phyloP scores from a whole-genome alignment of 2,113 vertebrate species.

The Desmodus rotundus region DNA sequence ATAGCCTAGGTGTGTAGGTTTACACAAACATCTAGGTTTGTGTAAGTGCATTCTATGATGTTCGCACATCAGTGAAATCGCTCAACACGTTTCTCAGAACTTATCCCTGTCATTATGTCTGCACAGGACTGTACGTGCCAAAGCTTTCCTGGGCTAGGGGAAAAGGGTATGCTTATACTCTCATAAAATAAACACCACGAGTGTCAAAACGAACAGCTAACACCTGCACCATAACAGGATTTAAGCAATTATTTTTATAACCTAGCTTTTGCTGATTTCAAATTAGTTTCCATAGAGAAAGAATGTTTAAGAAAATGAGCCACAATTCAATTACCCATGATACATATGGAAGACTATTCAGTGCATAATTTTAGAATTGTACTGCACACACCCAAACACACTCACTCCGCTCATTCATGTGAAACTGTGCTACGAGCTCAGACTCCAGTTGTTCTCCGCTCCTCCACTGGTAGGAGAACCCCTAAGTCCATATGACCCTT shows the following conservation, averaged over 20 bases:
- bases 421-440: not conserved
- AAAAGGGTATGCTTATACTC: not conserved
- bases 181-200: not conserved
- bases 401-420: not conserved
- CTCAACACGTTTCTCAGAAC: not conserved
- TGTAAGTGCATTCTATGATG: not conserved
- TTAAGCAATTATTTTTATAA: not conserved
- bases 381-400: not conserved
- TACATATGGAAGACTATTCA: not conserved
- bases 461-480: not conserved
- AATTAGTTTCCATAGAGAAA: not conserved
- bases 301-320: not conserved
- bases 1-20: not conserved
- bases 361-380: not conserved
- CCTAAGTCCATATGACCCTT: fast-evolving
- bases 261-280: not conserved
- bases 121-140: too few species aligned
- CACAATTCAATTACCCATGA: not conserved
- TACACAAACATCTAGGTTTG: not conserved
- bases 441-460: not conserved
- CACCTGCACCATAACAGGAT: not conserved
- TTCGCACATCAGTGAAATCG: not conserved
- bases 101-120: not conserved
- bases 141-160: too few species aligned
- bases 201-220: not conserved